Evolutionary conservation across 2,888 invertebrate genomes (phyloP).

Genomic region (Macropis europaea): DNA sequence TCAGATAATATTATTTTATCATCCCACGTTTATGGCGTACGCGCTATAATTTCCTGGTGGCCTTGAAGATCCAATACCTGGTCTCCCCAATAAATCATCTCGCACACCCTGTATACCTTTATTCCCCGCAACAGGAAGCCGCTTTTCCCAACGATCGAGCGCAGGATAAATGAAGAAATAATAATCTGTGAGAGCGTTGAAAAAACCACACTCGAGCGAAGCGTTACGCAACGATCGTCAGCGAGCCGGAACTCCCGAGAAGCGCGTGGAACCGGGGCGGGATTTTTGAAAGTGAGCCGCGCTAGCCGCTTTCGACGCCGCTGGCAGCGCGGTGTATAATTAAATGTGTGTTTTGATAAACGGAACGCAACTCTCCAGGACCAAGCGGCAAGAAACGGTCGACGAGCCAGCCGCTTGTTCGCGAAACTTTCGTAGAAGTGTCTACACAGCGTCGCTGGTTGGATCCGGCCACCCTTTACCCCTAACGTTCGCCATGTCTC

Average conservation of each 20-base stretch:
- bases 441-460: conserved; percentile 62
- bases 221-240: neutral
- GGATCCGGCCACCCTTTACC: conserved; percentile 1
- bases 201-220: neutral
- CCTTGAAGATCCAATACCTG: too few species aligned
- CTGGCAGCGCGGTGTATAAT: conserved; percentile 40
- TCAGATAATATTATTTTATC: too few species aligned
- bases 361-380: conserved; percentile 22
- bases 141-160: too few species aligned
- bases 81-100: too few species aligned
- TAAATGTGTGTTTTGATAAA: conserved; percentile 59
- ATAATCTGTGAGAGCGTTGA: too few species aligned
- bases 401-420: conserved; percentile 48
- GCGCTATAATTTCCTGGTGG: too few species aligned
- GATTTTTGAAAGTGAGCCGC: conserved; percentile 21
- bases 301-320: conserved; percentile 22
- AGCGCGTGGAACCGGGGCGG: neutral
- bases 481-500: neutral
- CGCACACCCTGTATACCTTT: too few species aligned
- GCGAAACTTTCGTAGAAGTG: conserved; percentile 67
- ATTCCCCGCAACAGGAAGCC: too few species aligned
- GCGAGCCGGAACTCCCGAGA: neutral
- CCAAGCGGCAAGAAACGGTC: conserved; percentile 49
- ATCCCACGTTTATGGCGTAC: too few species aligned
- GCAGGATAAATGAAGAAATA: too few species aligned